Evolutionary conservation across 2,888 invertebrate genomes (phyloP), one percentile per base, ranked within the genome.

Genomic region (Carabus problematicus): DNA sequence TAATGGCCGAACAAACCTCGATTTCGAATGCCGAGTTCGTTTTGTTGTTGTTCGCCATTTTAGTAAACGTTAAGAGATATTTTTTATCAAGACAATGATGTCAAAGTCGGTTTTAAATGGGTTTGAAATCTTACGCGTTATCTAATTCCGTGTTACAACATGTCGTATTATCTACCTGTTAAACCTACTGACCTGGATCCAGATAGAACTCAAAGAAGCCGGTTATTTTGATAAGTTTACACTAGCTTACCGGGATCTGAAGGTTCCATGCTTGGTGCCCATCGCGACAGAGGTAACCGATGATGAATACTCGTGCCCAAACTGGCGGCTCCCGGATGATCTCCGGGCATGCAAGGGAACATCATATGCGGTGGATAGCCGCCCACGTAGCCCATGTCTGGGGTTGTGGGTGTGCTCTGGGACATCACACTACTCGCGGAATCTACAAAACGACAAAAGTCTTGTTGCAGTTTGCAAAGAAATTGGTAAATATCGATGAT

Each of bases 381-480:
- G 16, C 69, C 56, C 16, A 67, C 39, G 40, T 64, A 68, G 11
- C 70, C 70, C 55, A 63, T 60, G 45, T 70, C 64, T 12, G 66
- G 66, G 19, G 71, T 67, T 6, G 70, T 49, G 16, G 66, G 62
- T 19, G 70, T 67, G 12, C 70, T 56, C 16, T 70, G 62, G 16
- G 71, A 70, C 55, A 71, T 29, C n/a, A 71, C 55, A 55, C 67
- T 71, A 56, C 59, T 67, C n/a, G 64, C 62, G 39, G 70, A 66
- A 52, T 66, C 71, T 71, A 41, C 0, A 67, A 70, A 14, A 42
- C 16, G 64, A 29, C 9, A 66, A 29, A 29, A 29, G 2, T 3
- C 29, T 3, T 29, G 6, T 29, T 8, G 9, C 60, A 42, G 18
- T 1, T 12, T 40, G 14, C n/a, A n/a, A n/a, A n/a, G n/a, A n/a